Evolutionary conservation across 2,888 invertebrate species (phyloP).

Genomic region (Calameuta pallipes): DNA sequence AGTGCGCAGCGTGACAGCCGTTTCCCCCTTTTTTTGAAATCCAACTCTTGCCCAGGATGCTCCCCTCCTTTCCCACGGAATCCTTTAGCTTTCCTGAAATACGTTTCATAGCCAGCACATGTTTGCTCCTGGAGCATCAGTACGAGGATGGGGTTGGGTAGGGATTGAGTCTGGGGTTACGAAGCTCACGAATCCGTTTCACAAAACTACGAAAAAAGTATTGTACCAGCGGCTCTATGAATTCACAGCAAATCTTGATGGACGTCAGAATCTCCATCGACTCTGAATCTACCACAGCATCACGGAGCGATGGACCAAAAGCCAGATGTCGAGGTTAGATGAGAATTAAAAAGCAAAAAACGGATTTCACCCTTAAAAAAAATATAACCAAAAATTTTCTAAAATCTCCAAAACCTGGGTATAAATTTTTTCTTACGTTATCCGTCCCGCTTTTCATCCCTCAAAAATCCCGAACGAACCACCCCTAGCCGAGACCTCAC

Average conservation of each 20-base stretch:
- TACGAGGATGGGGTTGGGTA: background rate
- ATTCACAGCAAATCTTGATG: conserved; percentile 50
- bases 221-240: too few species aligned
- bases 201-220: conserved; percentile 1
- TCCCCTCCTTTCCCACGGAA: conserved; percentile 60
- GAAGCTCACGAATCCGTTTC: background rate
- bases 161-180: background rate
- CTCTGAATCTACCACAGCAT: too few species aligned
- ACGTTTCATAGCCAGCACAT: conserved; percentile 20
- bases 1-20: conserved; percentile 23
- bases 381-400: too few species aligned
- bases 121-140: background rate
- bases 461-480: too few species aligned
- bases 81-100: conserved; percentile 59
- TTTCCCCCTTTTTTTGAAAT: conserved; percentile 43
- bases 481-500: too few species aligned
- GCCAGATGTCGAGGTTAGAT: background rate
- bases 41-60: conserved; percentile 53
- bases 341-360: background rate
- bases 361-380: too few species aligned
- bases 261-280: conserved; percentile 34
- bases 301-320: too few species aligned
- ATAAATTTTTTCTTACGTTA: too few species aligned
- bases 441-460: too few species aligned
- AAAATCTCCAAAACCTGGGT: too few species aligned